Evolutionary conservation across 2,888 invertebrate genomes (phyloP), one percentile per base, ranked within the genome.

Genomic region (Dryadula phaetusa): DNA sequence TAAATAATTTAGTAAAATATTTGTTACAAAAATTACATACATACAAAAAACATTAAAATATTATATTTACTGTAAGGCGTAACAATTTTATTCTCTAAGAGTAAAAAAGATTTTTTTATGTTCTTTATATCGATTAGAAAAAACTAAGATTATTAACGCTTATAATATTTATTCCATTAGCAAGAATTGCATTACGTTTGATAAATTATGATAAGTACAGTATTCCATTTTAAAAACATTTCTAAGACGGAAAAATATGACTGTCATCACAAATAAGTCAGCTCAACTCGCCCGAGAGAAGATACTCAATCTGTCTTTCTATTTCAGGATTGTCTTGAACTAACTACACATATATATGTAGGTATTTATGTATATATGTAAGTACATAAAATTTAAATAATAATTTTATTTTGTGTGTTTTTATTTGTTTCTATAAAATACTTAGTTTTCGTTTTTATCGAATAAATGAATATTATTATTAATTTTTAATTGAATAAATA

Each of bases 181-280:
- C n/a, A n/a, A 40, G 4, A 40, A n/a, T 22, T 56, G 40, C 37
- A 22, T 20, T 56, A 40, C 40, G 0, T 56, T n/a, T 54, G 34
- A 54, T 37, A 54, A 20, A 37, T 34, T 14, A 54, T 37, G 54
- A 54, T 14, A 54, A 40, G 42, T 25, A 58, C 16, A 42, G 42
- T 20, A 60, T 16, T 16, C 44, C 32, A 60, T 44, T 60, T 44
- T 44, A 40, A 53, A 25, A 42, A 46, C 32, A 64, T 28, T 22
- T 22, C 64, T 64, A 25, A 64, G 64, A 56, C 44, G 16, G 8
- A 58, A 10, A 65, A 49, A 65, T 58, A 58, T 65, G 16, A 65
- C 40, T 60, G 58, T 49, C 49, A 58, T 65, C 58, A 65, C 40
- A 40, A 60, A 60, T 49, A 64, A 58, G 64, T 64, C 47, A 42